Conservation (phyloP, 2,888 invertebrate genomes). For the Philereme transversata region DNA sequence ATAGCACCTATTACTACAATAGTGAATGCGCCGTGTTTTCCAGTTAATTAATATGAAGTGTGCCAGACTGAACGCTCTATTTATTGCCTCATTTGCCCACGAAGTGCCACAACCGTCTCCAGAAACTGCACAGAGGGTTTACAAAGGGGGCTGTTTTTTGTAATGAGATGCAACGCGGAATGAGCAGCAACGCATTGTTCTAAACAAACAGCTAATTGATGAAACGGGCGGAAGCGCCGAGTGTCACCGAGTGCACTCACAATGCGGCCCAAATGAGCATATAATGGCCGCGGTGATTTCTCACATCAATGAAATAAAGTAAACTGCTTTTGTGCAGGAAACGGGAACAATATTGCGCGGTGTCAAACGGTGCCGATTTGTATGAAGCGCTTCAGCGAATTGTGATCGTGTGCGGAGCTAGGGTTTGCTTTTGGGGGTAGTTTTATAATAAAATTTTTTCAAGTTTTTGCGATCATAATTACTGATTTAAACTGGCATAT, state of each 20-base stretch:
- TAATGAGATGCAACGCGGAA: constrained; percentile 23
- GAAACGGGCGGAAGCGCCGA: constrained; percentile 60
- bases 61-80: no score
- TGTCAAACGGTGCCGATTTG: constrained; percentile 70
- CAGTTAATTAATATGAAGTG: no score
- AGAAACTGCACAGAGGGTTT: neutral
- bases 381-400: constrained; percentile 47
- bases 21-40: no score
- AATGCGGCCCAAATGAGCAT: constrained; percentile 71
- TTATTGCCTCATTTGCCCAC: no score
- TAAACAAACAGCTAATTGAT: constrained; percentile 67
- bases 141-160: constrained; percentile 22
- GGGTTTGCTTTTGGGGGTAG: neutral
- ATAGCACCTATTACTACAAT: no score
- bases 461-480: no score
- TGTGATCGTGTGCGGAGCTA: constrained; percentile 6
- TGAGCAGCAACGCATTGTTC: constrained; percentile 32
- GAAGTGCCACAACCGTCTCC: constrained; percentile 6
- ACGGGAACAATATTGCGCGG: constrained; percentile 56
- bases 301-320: constrained; percentile 62
- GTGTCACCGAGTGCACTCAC: constrained; percentile 61
- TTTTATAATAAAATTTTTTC: no score
- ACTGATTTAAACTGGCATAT: no score
- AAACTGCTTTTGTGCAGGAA: constrained; percentile 49
- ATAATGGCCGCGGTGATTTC: constrained; percentile 61